These are phyloP conservation scores for Ectemnius cavifrons DNA, from an alignment of 2,888 invertebrate species.

Conservation along the genomic window DNA sequence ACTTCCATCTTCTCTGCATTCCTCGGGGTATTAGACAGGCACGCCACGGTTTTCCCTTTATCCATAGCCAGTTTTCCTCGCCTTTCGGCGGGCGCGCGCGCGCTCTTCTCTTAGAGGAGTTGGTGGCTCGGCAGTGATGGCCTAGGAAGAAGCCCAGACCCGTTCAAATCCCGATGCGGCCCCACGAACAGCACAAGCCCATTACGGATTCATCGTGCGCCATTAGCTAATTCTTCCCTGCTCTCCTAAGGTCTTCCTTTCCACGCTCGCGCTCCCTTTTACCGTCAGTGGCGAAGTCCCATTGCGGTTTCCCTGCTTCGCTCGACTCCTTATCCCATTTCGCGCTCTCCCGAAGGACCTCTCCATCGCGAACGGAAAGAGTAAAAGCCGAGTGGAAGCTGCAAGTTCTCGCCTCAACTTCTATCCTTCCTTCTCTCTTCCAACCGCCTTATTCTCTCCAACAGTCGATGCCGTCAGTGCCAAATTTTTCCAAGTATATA, in stretches of 20 bases:
- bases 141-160: slow-evolving; percentile 35
- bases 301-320: slow-evolving; percentile 36
- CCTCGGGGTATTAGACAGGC: slow-evolving; percentile 76
- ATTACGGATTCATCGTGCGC: slow-evolving; percentile 78
- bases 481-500: background rate
- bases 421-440: slow-evolving; percentile 1
- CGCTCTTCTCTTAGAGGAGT: slow-evolving; percentile 21
- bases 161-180: slow-evolving; percentile 72
- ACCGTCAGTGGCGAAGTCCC: slow-evolving; percentile 37
- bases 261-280: slow-evolving; percentile 62
- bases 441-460: background rate
- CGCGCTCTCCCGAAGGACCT: slow-evolving; percentile 48
- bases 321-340: slow-evolving; percentile 40
- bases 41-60: slow-evolving; percentile 53
- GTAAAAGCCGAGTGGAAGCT: too few relatives aligned
- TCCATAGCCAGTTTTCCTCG: slow-evolving; percentile 36
- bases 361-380: slow-evolving; percentile 32
- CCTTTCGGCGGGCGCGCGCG: slow-evolving; percentile 24
- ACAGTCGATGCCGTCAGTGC: background rate
- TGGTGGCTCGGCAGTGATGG: slow-evolving; percentile 1
- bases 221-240: slow-evolving; percentile 77
- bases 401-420: slow-evolving; percentile 7
- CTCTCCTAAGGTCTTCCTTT: slow-evolving; percentile 69
- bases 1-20: slow-evolving; percentile 76
- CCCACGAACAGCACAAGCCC: slow-evolving; percentile 75